Percentiles rank a stretch among this genome's conserved stretches.
Conservation (phyloP, 37 sponge, comb jelly and placozoan genomes). For the Crambe crambe region DNA sequence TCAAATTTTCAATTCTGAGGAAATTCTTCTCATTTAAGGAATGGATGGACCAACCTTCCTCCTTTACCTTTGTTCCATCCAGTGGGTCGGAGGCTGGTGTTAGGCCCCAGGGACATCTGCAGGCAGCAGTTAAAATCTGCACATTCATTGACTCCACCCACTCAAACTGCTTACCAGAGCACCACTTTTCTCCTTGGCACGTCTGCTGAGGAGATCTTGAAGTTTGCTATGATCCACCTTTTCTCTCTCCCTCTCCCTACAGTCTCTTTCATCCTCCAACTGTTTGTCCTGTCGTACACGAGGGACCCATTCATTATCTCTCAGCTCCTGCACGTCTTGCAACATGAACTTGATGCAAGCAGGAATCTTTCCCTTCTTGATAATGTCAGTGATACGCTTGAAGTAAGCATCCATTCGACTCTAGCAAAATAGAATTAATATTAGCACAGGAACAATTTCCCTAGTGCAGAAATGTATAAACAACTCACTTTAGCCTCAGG, state of each 20-base stretch:
- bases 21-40: too few species aligned
- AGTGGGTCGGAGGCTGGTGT: slow-evolving; percentile 7
- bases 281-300: slow-evolving; percentile 27
- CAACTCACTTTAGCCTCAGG: slow-evolving; percentile 61
- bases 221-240: background rate
- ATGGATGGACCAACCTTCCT: too few species aligned
- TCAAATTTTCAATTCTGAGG: background rate
- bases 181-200: background rate
- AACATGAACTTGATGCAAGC: slow-evolving; percentile 71
- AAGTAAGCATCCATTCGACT: slow-evolving; percentile 63
- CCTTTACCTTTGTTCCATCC: slow-evolving; percentile 7
- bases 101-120: background rate
- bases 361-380: slow-evolving; percentile 58
- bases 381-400: slow-evolving; percentile 60
- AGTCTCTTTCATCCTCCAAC: slow-evolving; percentile 21
- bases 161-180: background rate
- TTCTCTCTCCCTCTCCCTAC: slow-evolving; percentile 19
- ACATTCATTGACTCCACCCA: background rate
- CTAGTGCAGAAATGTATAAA: too few species aligned
- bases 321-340: slow-evolving; percentile 75
- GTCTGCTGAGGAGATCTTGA: background rate
- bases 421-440: slow-evolving; percentile 31
- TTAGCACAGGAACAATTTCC: too few species aligned
- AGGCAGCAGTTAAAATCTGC: background rate
- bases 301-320: slow-evolving; percentile 45